A percentile compares a stretch with the other conserved stretches of the same genome.
Conservation (phyloP, 2,113 vertebrate genomes). For the Hippolais icterina region DNA sequence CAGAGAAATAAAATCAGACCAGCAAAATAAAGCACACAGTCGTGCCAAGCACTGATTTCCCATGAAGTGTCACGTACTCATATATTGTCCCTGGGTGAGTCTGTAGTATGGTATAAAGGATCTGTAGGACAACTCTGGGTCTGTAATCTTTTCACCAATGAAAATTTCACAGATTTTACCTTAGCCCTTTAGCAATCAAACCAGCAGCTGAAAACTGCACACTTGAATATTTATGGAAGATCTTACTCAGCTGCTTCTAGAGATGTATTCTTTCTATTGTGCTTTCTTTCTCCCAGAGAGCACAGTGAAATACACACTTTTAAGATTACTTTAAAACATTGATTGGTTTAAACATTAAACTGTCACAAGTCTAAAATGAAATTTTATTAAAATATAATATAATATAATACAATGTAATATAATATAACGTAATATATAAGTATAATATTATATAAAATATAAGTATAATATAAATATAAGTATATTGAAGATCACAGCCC, state of each 20-base stretch:
- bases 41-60: background rate
- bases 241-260: conserved; percentile 56
- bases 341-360: conserved; percentile 68
- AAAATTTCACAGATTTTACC: conserved; percentile 13
- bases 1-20: background rate
- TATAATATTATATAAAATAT: background rate
- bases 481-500: conserved; percentile 45
- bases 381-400: conserved; percentile 58
- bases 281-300: conserved; percentile 44
- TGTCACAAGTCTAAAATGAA: conserved; percentile 67
- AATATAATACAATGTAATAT: too few relatives aligned
- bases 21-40: background rate
- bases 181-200: conserved; percentile 45
- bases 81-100: background rate
- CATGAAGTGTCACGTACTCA: background rate
- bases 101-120: background rate
- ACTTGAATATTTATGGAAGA: conserved; percentile 62
- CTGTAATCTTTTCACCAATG: conserved; percentile 13
- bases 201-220: conserved; percentile 57
- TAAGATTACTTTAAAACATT: conserved; percentile 58
- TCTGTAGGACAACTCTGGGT: background rate
- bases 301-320: conserved; percentile 49
- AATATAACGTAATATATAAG: too few relatives aligned
- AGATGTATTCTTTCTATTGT: conserved; percentile 31
- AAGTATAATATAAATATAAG: background rate